Percentiles rank a stretch among this genome's conserved stretches.
Evolutionary conservation across 2,888 invertebrate genomes (phyloP).

Genomic region (Pogonocherus hispidulus): DNA sequence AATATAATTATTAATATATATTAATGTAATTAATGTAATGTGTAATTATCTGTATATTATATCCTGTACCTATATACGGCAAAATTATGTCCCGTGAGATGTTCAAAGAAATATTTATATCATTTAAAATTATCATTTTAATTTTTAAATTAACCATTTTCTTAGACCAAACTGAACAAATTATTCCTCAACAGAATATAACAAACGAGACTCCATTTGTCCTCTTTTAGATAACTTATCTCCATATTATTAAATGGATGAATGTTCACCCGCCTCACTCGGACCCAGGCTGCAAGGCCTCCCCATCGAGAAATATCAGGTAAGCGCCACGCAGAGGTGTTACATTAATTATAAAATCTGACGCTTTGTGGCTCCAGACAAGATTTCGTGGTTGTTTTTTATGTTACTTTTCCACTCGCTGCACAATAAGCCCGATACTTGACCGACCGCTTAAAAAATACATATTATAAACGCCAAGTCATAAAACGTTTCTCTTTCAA

Average conservation of each 20-base stretch:
- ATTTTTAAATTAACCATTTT: too few relatives aligned
- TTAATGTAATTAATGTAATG: too few relatives aligned
- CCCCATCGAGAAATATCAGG: slow-evolving; percentile 40
- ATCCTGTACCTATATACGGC: too few relatives aligned
- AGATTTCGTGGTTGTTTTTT: slow-evolving; percentile 47
- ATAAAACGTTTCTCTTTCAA: slow-evolving; percentile 31
- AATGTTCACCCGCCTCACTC: background rate
- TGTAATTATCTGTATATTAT: too few relatives aligned
- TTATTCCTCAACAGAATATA: too few relatives aligned
- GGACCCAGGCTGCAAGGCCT: background rate
- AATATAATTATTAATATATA: too few relatives aligned
- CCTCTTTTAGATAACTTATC: background rate
- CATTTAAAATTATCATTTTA: too few relatives aligned
- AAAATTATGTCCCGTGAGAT: too few relatives aligned
- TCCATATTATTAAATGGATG: slow-evolving; percentile 2
- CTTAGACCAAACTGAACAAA: too few relatives aligned
- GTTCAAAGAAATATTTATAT: too few relatives aligned
- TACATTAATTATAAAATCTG: slow-evolving; percentile 63
- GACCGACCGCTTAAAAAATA: slow-evolving; percentile 20
- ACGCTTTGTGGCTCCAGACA: slow-evolving; percentile 63
- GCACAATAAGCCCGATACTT: slow-evolving; percentile 23
- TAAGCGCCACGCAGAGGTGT: slow-evolving; percentile 59
- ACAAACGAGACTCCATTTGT: too few relatives aligned
- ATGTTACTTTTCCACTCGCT: slow-evolving; percentile 34
- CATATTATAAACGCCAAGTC: slow-evolving; percentile 24